Base-by-base conservation (phyloP, 2,113 vertebrate species). In the Grammatotria lemairii region DNA sequence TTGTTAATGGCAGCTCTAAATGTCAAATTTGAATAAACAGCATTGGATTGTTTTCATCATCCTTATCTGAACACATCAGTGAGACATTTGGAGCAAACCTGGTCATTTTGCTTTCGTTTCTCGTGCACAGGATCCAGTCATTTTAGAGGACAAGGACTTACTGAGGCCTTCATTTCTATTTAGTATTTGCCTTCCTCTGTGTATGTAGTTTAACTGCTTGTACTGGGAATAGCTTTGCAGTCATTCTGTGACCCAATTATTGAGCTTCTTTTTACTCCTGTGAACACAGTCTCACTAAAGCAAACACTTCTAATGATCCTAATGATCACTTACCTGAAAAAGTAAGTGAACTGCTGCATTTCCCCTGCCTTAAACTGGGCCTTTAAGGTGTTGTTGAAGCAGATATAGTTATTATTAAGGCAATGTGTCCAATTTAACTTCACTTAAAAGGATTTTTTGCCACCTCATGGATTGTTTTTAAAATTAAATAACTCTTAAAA, bases 161-260 rank as follows among this genome's bases (percentile, higher is more conserved):
- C 73, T 0, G 9, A 4, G 26, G 45, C 73, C 73, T 49, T 47
- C 4, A 4, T 49, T 49, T 47, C 42, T 28, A 78, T 78, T 5
- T 2, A 49, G 26, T 28, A 49, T 19, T 19, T 75, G 16, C 70
- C 9, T 3, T 49, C 42, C 2, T 78, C 23, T 49, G 23, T 75
- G 42, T 28, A 75, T 75, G 8, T 2, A 28, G 14, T 75, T 75
- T 28, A 45, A 49, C 23, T 49, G 42, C 40, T 26, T 49, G 9
- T 11, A 31, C 70, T 49, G 42, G 17, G 47, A 49, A 51, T 47
- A 47, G 14, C 40, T 78, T 51, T 2, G 4, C 42, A 31, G 26
- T 31, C 73, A 51, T n/a, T 49, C 42, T 78, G 73, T 78, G 73
- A 51, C 73, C 42, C 17, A 78, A 78, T 78, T 78, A 78, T 31